phyloP scores from a whole-genome alignment of 2,797 vertebrate species.

The Podarcis lilfordi region DNA sequence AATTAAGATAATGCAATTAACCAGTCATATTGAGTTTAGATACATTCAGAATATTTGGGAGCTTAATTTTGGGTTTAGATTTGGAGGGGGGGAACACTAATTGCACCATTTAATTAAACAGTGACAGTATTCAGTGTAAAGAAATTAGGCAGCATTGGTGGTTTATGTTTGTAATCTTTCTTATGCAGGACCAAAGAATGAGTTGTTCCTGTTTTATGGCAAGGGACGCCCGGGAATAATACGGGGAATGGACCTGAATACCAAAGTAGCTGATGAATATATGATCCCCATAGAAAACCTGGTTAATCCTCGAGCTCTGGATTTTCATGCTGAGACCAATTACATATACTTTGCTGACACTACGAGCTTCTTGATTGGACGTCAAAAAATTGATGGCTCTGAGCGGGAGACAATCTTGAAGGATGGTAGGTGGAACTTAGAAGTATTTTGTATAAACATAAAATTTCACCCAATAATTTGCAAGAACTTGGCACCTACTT shows the following conservation, averaged over 20 bases:
- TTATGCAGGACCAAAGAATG: conserved; percentile 91
- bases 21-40: conserved; percentile 67
- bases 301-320: conserved; percentile 95
- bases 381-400: conserved; percentile 94
- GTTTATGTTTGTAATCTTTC: conserved; percentile 80
- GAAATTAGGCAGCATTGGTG: conserved; percentile 73
- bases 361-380: conserved; percentile 96
- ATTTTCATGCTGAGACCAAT: conserved; percentile 92
- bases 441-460: background rate
- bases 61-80: conserved; percentile 76
- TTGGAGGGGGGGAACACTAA: conserved; percentile 56
- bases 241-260: conserved; percentile 93
- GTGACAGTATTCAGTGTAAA: conserved; percentile 65
- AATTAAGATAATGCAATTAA: conserved; percentile 80
- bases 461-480: background rate
- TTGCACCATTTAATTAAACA: conserved; percentile 80
- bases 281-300: conserved; percentile 96
- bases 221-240: conserved; percentile 97
- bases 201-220: conserved; percentile 98
- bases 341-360: conserved; percentile 98
- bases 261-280: conserved; percentile 93
- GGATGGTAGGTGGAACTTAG: conserved; percentile 83
- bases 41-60: conserved; percentile 72
- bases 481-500: background rate
- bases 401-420: conserved; percentile 94